Evolutionary conservation across 2,113 vertebrate genomes (phyloP), one percentile per base, ranked within the genome.

Genomic region (Mustelus asterias): DNA sequence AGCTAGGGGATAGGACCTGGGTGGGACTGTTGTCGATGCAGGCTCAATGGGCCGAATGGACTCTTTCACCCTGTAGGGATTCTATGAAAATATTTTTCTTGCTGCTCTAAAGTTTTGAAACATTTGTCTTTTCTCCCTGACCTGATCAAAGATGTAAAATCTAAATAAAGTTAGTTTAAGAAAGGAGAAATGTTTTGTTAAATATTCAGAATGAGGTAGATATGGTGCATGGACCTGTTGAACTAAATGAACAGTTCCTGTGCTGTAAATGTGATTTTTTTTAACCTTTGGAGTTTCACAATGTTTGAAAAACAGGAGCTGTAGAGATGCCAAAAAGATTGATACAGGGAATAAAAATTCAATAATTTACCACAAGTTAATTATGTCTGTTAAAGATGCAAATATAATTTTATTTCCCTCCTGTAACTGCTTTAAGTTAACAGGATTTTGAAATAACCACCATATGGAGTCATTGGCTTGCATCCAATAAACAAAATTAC

Each of bases 371-470:
- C 33, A 37, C 60, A 63, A 93, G 63, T 93, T 67, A 93, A 67
- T 93, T 93, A 93, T 93, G 58, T 41, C 60, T 67, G 54, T 58
- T 93, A 37, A 93, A 93, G 33, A 65, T 93, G 29, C 58, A 93
- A 65, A 37, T 93, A 60, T 20, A 93, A 93, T 67, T 93, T 93
- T 67, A 93, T n/a, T 93, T 93, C 60, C 18, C 14, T 37, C 67
- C n/a, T 41, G 90, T 93, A 37, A n/a, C 22, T 65, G 60, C 65
- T 93, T 63, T 67, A 93, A 1, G 4, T 37, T 67, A 24, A n/a
- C 67, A 41, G 65, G 1, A 67, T 93, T 93, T 67, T 93, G 2
- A 67, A 93, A 65, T 90, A 90, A 54, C 16, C 16, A 37, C 60
- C 60, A 20, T n/a, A 93, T 93, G 60, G n/a, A 63, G 1, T 37